Percentiles rank a stretch among this genome's conserved stretches.
Conservation (phyloP, 2,888 invertebrate species). For the Acleris laterana region DNA sequence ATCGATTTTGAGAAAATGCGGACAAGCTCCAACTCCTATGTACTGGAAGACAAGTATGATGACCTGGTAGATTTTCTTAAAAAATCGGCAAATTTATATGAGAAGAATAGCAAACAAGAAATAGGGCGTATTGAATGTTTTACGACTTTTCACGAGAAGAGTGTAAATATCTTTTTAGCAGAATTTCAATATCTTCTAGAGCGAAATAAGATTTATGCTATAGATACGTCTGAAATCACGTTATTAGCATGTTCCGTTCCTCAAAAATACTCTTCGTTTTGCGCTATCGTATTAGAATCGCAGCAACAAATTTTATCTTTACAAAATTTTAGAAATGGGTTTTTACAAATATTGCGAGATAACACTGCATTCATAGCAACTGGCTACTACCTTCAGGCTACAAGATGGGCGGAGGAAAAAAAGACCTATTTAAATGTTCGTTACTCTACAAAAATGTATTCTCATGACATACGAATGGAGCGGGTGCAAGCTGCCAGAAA, state of each 20-base stretch:
- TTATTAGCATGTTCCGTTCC: no score
- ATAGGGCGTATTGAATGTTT: conserved; percentile 62
- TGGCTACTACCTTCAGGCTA: conserved; percentile 58
- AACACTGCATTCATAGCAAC: conserved; percentile 59
- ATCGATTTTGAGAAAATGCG: conserved; percentile 64
- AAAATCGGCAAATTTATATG: conserved; percentile 56
- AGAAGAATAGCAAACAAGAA: conserved; percentile 60
- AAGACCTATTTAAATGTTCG: conserved; percentile 58
- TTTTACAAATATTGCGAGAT: conserved; percentile 65
- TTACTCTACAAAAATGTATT: conserved; percentile 63
- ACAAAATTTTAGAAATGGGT: conserved; percentile 67
- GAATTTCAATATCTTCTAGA: conserved; percentile 67
- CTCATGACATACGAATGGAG: conserved; percentile 64
- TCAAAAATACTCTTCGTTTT: conserved; percentile 37
- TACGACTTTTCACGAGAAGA: conserved; percentile 53
- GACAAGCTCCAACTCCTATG: conserved; percentile 58
- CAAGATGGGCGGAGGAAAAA: conserved; percentile 64
- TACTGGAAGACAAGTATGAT: conserved; percentile 56
- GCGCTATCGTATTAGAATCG: conserved; percentile 61
- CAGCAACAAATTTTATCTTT: conserved; percentile 62
- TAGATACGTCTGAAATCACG: not conserved
- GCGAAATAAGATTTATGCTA: conserved; percentile 54
- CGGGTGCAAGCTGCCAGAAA: conserved; percentile 60
- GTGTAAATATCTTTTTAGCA: conserved; percentile 58
- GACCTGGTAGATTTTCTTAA: conserved; percentile 50